phyloP scores from a whole-genome alignment of 2,888 invertebrate genomes.

The Acrobasis suavella region DNA sequence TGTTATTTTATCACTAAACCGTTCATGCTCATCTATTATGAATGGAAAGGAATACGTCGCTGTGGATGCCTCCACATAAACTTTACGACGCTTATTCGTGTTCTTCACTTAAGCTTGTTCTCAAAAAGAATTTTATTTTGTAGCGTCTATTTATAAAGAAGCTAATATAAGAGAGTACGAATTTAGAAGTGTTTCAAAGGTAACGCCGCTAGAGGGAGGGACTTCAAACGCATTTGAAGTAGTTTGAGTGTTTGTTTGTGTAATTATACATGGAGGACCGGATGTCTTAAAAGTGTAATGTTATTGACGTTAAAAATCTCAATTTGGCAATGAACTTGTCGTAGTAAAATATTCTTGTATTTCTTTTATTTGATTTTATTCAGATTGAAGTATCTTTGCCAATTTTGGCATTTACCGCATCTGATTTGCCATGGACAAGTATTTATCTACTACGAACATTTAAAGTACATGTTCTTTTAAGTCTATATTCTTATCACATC shows the following conservation, averaged over 20 bases:
- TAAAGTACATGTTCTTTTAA: too few species aligned
- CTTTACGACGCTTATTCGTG: slow-evolving; percentile 38
- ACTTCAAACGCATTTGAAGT: slow-evolving; percentile 45
- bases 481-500: too few species aligned
- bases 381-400: too few species aligned
- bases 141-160: slow-evolving; percentile 20
- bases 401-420: too few species aligned
- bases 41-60: slow-evolving; percentile 44
- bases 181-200: slow-evolving; percentile 35
- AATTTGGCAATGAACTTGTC: slow-evolving; percentile 4
- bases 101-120: slow-evolving; percentile 28
- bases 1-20: slow-evolving; percentile 43
- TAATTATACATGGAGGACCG: slow-evolving; percentile 27
- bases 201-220: slow-evolving; percentile 27
- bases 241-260: slow-evolving; percentile 41
- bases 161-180: slow-evolving; percentile 29
- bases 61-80: slow-evolving; percentile 42
- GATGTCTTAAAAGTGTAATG: slow-evolving; percentile 28
- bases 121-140: slow-evolving; percentile 29
- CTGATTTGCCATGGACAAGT: too few species aligned
- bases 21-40: slow-evolving; percentile 54
- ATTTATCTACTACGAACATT: too few species aligned
- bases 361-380: not conserved
- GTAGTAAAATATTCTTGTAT: not conserved
- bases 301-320: slow-evolving; percentile 21